Evolutionary conservation across 1,140 invertebrate genomes (phyloP).

Genomic region (Zeugodacus cucurbitae): DNA sequence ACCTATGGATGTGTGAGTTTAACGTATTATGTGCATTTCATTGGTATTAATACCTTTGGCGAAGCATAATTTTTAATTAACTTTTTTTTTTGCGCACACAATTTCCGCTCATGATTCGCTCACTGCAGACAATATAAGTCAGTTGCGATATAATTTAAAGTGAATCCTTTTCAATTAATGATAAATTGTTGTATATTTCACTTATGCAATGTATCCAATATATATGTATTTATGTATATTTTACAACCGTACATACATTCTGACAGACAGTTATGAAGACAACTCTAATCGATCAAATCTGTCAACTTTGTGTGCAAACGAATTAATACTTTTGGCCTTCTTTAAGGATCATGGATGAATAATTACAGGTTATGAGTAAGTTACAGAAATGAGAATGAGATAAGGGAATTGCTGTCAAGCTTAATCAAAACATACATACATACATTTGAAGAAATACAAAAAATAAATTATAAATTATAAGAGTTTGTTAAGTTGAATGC

Average conservation of each 20-base stretch:
- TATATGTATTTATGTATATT: not conserved
- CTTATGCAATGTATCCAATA: not conserved
- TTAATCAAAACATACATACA: not conserved
- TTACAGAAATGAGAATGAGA: not conserved
- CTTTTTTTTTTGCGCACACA: not conserved
- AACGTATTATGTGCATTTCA: not conserved
- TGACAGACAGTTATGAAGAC: too few species aligned
- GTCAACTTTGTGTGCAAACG: not conserved
- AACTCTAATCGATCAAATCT: conserved; percentile 1
- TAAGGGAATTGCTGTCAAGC: not conserved
- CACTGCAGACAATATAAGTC: not conserved
- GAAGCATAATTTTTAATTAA: conserved; percentile 17
- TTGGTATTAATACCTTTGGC: conserved; percentile 17
- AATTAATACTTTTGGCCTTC: not conserved
- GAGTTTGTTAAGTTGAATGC: too few species aligned
- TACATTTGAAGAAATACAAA: too few species aligned
- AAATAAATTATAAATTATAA: too few species aligned
- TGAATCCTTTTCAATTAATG: conserved; percentile 13
- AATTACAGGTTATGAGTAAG: not conserved
- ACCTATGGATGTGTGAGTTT: not conserved
- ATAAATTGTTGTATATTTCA: not conserved
- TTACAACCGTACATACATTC: too few species aligned
- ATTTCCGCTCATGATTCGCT: not conserved
- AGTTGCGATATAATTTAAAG: not conserved
- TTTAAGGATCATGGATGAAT: conserved; percentile 3